These are phyloP conservation scores for Eupeodes latifasciatus DNA, from an alignment of 2,888 invertebrate species.

Conservation along the genomic window DNA sequence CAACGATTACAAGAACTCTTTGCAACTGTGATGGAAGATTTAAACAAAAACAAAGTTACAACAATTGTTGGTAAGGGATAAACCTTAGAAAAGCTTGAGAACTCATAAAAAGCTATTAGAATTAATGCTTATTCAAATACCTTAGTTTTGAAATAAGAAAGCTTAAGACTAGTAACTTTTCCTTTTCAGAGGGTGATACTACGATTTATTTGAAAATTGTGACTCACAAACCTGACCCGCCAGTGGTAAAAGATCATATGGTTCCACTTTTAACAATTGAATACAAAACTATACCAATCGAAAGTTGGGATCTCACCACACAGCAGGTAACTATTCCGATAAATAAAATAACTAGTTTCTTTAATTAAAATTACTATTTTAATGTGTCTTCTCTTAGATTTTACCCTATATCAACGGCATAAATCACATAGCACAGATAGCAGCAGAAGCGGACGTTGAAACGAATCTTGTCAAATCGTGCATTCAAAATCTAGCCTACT, in stretches of 20 bases:
- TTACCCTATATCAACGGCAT: constrained; percentile 95
- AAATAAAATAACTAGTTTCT: neutral
- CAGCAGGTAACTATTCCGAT: constrained; percentile 88
- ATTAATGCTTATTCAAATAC: too few relatives aligned
- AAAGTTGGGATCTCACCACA: constrained; percentile 97
- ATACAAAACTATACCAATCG: constrained; percentile 87
- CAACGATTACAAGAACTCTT: constrained; percentile 90
- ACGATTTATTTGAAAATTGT: constrained; percentile 96
- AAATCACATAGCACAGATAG: constrained; percentile 95
- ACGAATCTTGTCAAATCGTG: constrained; percentile 97
- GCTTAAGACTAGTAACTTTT: neutral
- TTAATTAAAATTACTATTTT: constrained; percentile 11
- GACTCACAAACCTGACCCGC: constrained; percentile 91
- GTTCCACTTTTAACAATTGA: constrained; percentile 92
- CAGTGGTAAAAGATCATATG: constrained; percentile 93
- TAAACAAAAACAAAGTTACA: constrained; percentile 92
- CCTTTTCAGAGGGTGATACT: constrained; percentile 90
- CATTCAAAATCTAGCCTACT: constrained; percentile 95
- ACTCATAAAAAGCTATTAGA: too few relatives aligned
- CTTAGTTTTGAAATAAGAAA: too few relatives aligned
- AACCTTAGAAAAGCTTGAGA: neutral
- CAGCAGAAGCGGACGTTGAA: constrained; percentile 95
- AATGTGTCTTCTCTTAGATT: constrained; percentile 77
- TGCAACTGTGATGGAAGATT: constrained; percentile 90
- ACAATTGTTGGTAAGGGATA: constrained; percentile 88